Conservation (phyloP, 2,113 vertebrate species). For the Mus spicilegus region DNA sequence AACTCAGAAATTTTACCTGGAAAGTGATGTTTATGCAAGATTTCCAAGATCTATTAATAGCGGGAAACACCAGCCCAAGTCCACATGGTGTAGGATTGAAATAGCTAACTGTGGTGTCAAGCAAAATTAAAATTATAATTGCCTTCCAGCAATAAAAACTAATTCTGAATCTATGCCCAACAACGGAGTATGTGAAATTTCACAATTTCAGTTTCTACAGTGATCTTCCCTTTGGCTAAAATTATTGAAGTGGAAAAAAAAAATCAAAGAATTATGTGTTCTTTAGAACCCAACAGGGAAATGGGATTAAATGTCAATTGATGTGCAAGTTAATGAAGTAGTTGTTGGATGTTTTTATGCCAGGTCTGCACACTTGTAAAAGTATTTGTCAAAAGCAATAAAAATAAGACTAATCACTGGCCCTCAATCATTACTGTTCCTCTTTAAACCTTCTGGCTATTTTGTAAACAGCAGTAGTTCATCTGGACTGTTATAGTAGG, state of each 20-base stretch:
- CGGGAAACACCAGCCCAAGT: background rate
- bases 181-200: background rate
- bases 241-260: conserved; percentile 12
- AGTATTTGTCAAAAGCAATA: conserved; percentile 16
- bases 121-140: conserved; percentile 34
- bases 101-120: conserved; percentile 1
- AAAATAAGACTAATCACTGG: conserved; percentile 39
- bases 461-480: background rate
- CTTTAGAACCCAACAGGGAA: conserved; percentile 17
- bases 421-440: background rate
- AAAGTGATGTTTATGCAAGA: background rate
- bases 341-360: background rate
- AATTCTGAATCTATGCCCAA: conserved; percentile 44
- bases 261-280: background rate
- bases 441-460: background rate
- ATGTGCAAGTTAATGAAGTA: conserved; percentile 24
- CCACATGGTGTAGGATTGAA: conserved; percentile 4
- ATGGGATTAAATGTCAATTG: conserved; percentile 38
- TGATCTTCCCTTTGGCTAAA: conserved; percentile 25
- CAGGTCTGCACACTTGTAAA: background rate
- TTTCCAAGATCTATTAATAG: background rate
- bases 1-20: conserved; percentile 31
- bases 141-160: conserved; percentile 29
- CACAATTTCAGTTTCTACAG: background rate
- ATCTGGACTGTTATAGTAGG: background rate